Base-by-base conservation (phyloP, 2,888 invertebrate species). In the Mimumesa dahlbomi region DNA sequence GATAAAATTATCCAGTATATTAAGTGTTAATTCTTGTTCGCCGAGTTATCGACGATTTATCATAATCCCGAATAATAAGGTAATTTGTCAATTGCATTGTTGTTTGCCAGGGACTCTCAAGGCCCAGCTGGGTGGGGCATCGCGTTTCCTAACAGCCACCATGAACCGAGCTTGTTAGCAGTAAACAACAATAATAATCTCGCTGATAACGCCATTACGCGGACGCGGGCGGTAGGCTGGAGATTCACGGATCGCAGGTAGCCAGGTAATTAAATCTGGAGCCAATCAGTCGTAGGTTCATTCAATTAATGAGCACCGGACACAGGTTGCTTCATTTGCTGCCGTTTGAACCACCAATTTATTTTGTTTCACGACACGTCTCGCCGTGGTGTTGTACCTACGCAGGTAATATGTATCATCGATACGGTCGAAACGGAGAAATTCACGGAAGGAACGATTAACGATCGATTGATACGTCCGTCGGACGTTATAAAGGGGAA, bases 151-250 rank as follows among this genome's bases (percentile, higher is more conserved):
- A 53, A 56, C 61, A 46, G 43, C 53, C 40, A 50, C 52, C 42
- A 40, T 53, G 66, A 67, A 74, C 76, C 59, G 77, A 77, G 80
- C 81, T 86, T 85, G 84, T 84, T 83, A 85, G 82, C 81, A 80
- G 82, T 86, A 83, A 86, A 85, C 81, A 85, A 84, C 80, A 86
- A 84, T 84, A 84, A 84, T 85, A 85, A 85, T 85, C 81, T 73
- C 75, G 73, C 75, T 81, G 82, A 84, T 86, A 85, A 86, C 78
- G 77, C 81, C 77, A 82, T 85, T 83, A 82, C 62, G 57, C 21
- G 14, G 49, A 73, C 42, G 65, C 58, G 63, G 57, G 18, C 7
- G 42, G 11, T 61, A 57, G 48, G 19, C 48, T 40, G 54, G 62
- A 63, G 62, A 69, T 73, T 49, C 72, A 62, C 65, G 57, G 59